Percentiles rank a stretch among this genome's conserved stretches.
Conservation (phyloP, 2,888 invertebrate genomes). For the Eupelmus urozonus region DNA sequence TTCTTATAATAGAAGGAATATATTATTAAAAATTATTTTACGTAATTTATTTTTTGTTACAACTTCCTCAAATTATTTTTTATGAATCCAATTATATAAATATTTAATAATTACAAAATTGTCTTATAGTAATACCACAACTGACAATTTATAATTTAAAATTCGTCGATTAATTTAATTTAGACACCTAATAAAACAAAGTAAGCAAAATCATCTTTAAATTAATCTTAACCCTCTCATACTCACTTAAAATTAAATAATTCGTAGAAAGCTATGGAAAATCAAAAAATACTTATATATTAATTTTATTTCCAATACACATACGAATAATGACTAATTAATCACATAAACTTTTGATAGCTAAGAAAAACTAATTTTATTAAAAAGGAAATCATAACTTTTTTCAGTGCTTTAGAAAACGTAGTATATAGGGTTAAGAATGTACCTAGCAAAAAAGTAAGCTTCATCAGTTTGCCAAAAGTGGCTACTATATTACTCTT, state of each 20-base stretch:
- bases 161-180: neutral
- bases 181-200: neutral
- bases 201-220: too few relatives aligned
- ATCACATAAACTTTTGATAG: neutral
- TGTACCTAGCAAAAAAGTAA: neutral
- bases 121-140: neutral
- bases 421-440: too few relatives aligned
- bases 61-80: neutral
- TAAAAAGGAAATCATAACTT: too few relatives aligned
- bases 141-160: neutral
- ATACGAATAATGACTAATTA: neutral
- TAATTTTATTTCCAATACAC: neutral
- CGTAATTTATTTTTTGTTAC: slow-evolving; percentile 4
- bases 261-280: slow-evolving; percentile 3
- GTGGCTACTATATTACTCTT: slow-evolving; percentile 65
- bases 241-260: slow-evolving; percentile 9
- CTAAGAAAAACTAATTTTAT: too few relatives aligned
- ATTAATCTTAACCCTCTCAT: neutral
- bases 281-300: neutral
- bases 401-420: too few relatives aligned
- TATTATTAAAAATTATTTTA: slow-evolving; percentile 20
- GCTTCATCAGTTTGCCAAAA: neutral
- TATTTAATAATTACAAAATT: slow-evolving; percentile 12
- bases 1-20: slow-evolving; percentile 1
- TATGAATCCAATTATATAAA: neutral